Base-by-base conservation (phyloP, 1,140 invertebrate species). In the Drosophila albomicans region DNA sequence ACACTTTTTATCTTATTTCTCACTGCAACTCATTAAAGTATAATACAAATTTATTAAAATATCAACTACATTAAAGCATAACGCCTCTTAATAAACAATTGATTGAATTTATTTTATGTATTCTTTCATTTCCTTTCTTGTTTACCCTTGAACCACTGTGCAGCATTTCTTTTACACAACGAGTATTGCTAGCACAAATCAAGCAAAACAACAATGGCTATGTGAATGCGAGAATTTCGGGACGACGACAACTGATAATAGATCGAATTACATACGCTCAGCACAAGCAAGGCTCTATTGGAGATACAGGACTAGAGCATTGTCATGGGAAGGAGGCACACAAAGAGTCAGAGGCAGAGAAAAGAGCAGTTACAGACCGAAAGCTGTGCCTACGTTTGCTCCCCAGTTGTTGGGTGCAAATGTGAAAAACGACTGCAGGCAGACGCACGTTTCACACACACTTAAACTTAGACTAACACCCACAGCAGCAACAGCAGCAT, bases 221-320 rank as follows among this genome's bases (percentile, higher is more conserved):
- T 75, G 66, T 67, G 81, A 89, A 89, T 89, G 81, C 89, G 86
- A 76, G 86, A 89, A 90, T 89, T 89, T 90, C 66, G 64, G 78
- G 78, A 89, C 86, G 79, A 89, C 81, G 85, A 89, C 85, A 89
- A 89, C 81, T 89, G 86, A 89, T 89, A 89, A 89, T 85, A 89
- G 85, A 89, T 89, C 85, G 85, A 89, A 90, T 89, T 89, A 81
- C 79, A 78, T 54, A 68, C 67, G 78, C 61, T 66, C 75, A 78
- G 45, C 75, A 51, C 58, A 66, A 75, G 67, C 32, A 58, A 38
- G 15, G 11, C 57, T 61, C 48, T 13, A 59, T 35, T 16, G 25
- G 32, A 35, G 54, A 51, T 15, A 43, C 41, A 15, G 59, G 43
- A 63, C n/a, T 8, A 67, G 30, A 30, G 13, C 52, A 48, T 25